Evolutionary conservation across 2,888 invertebrate species (phyloP), one percentile per base, ranked within the genome.

Genomic region (Apamea anceps): DNA sequence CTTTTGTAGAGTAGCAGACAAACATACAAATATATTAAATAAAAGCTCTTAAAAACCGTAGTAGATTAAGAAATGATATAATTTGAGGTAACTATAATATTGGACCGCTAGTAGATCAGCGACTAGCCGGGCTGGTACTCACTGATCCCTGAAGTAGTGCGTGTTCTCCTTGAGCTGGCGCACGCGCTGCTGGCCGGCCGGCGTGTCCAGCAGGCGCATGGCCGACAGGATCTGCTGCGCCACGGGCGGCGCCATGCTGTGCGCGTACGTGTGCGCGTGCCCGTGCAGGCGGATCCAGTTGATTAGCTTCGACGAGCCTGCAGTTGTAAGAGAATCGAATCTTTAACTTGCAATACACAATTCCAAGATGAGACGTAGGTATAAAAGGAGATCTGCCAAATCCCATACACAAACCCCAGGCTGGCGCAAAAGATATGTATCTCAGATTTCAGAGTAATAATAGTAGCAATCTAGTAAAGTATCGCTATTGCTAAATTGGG

Each of bases 161-260:
- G 99, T 98, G 96, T 99, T 99, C 87, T 98, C 97, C 2, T 98
- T 98, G 85, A 99, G 97, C 90, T 98, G 97, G 72, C 97, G 97
- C 66, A 98, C 98, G 90, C 99, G 97, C 83, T 8, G 98, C 98
- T 87, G 98, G 48, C 95, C 95, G n/a, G 66, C 32, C 97, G 90
- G 98, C 96, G 98, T 98, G 81, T 98, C 97, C 45, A 89, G 80
- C 78, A 51, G 72, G 92, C 97, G 98, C 98, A 99, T 98, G 80
- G 99, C 98, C 75, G 98, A 97, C 91, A 99, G 98, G 91, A 99
- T 98, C 97, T 99, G 99, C 93, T 99, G 98, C 28, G 98, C 98
- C 68, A 99, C 98, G 13, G 99, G 98, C 77, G 99, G 98, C 65
- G 99, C 98, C 98, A 99, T 99, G 74, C 98, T 97, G 89, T 98